Base-by-base conservation (phyloP, 2,797 vertebrate species). In the Echiichthys vipera region DNA sequence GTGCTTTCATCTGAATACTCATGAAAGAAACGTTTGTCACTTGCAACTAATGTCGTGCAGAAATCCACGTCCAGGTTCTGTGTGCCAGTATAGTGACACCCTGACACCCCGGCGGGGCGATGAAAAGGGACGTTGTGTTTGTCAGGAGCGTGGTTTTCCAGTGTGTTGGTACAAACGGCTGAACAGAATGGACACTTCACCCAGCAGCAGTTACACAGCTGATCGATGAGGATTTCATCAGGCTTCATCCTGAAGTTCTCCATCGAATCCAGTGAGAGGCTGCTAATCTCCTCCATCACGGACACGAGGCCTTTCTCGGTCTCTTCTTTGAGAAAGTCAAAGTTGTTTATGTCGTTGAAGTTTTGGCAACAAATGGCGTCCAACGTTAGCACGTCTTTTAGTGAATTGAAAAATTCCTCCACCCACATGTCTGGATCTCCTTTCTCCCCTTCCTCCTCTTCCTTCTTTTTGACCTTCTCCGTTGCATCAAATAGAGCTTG, bases 201-300 rank as follows among this genome's bases (percentile, higher is more conserved):
- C 92, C 92, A 93, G 80, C 91, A 93, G 64, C 90, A 88, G 0
- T 59, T n/a, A 39, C 88, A 90, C 63, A 93, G 79, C 11, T 91
- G 90, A 18, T 91, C 73, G 0, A 90, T 90, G 37, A 93, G 79
- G 65, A 91, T 88, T 50, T 91, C 8, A 43, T 87, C 81, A 37
- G 90, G 80, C 4, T 36, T 65, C 39, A 70, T 1, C 7, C 74
- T 69, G 62, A 59, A 84, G 7, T 71, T 43, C 27, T 69, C 24
- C 22, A 92, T 73, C 1, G 63, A 39, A 2, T 61, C 22, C 25
- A 89, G 7, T 3, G 80, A 32, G 24, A 89, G 24, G 2, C 0
- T 12, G 2, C 4, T 49, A 17, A 85, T 20, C 0, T 87, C 59
- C 2, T 63, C 0, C 5, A 1, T 78, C 17, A 86, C 0, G 0